phyloP scores from a whole-genome alignment of 2,113 vertebrate species.

The Syngnathus scovelli region DNA sequence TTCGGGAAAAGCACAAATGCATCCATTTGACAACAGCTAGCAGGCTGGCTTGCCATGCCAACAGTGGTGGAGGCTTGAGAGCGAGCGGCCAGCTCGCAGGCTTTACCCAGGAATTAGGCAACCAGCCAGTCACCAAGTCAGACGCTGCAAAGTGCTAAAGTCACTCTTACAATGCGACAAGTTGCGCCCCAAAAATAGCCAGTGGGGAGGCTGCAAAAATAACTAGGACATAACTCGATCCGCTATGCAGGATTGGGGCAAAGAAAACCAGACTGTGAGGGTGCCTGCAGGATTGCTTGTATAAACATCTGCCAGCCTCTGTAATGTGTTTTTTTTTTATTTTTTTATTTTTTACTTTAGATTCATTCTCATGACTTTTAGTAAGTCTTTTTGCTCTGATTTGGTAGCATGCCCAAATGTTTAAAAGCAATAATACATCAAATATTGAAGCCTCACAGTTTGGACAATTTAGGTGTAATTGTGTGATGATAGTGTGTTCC shows the following conservation, averaged over 20 bases:
- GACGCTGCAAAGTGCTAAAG: conserved; percentile 25
- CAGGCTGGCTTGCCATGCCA: conserved; percentile 23
- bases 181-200: conserved; percentile 33
- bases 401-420: neutral
- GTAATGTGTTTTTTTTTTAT: too few species aligned
- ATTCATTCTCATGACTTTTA: neutral
- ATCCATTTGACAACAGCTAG: conserved; percentile 30
- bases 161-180: conserved; percentile 32
- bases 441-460: neutral
- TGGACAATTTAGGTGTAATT: neutral
- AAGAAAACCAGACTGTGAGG: neutral
- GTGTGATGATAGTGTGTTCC: too few species aligned
- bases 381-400: neutral
- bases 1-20: conserved; percentile 30
- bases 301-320: conserved; percentile 16
- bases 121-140: conserved; percentile 37
- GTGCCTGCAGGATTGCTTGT: conserved; percentile 39
- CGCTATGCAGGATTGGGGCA: neutral
- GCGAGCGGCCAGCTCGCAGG: conserved; percentile 25
- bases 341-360: too few species aligned
- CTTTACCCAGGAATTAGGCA: conserved; percentile 38
- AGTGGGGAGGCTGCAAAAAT: conserved; percentile 23
- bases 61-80: conserved; percentile 29
- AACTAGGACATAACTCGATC: conserved; percentile 5
- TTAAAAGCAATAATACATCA: neutral